Evolutionary conservation across 1,140 invertebrate genomes (phyloP).

Genomic region (Drosophila nigromelanica): DNA sequence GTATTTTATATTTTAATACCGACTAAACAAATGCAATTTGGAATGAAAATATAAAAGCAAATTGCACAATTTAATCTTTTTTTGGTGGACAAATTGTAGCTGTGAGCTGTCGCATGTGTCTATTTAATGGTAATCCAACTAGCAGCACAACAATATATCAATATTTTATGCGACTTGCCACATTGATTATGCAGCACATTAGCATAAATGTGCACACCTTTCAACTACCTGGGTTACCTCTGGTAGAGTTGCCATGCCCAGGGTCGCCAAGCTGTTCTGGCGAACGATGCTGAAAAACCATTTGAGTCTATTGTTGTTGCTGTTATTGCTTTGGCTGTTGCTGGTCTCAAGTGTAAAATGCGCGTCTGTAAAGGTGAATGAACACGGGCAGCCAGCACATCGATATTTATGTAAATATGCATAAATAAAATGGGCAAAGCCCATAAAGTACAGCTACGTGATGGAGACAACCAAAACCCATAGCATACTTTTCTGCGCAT

Average conservation of each 20-base stretch:
- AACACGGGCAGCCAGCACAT: slow-evolving; percentile 26
- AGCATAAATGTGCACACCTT: slow-evolving; percentile 36
- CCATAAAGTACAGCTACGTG: slow-evolving; percentile 54
- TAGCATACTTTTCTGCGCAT: slow-evolving; percentile 45
- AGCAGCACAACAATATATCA: slow-evolving; percentile 14
- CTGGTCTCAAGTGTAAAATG: slow-evolving; percentile 42
- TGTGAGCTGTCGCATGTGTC: not conserved
- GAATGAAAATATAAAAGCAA: slow-evolving; percentile 7
- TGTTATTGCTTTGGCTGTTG: slow-evolving; percentile 3
- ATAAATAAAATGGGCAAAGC: slow-evolving; percentile 46
- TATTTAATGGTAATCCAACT: not conserved
- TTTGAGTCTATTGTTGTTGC: slow-evolving; percentile 32
- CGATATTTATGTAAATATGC: slow-evolving; percentile 55
- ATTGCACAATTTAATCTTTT: not conserved
- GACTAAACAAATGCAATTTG: not conserved
- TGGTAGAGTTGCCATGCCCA: not conserved
- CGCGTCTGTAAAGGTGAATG: slow-evolving; percentile 48
- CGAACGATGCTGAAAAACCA: slow-evolving; percentile 16
- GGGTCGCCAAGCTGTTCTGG: slow-evolving; percentile 18
- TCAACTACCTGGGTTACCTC: slow-evolving; percentile 14
- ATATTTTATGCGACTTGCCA: slow-evolving; percentile 24
- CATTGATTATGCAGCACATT: slow-evolving; percentile 45
- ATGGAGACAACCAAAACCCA: slow-evolving; percentile 4
- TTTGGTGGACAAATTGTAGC: not conserved
- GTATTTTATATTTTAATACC: not conserved